Evolutionary conservation across 1,140 invertebrate genomes (phyloP).

Genomic region (Drosophila sulfurigaster): DNA sequence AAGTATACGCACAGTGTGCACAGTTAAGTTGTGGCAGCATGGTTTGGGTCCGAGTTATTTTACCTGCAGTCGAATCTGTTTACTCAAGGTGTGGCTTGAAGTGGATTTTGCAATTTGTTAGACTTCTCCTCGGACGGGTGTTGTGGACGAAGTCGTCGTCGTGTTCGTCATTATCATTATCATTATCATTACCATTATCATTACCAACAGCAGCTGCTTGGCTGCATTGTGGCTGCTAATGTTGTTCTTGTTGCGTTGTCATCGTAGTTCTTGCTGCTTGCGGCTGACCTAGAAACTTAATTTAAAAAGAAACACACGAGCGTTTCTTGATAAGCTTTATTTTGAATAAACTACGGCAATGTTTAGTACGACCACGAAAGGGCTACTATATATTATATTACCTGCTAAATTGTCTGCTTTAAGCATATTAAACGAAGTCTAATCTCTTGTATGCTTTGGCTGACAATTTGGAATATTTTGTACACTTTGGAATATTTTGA

Average conservation of each 20-base stretch:
- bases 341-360: conserved; percentile 74
- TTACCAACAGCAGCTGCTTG: conserved; percentile 74
- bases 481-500: no score
- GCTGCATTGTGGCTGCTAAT: conserved; percentile 38
- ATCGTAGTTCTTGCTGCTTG: conserved; percentile 52
- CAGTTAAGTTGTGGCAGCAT: conserved; percentile 40
- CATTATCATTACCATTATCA: conserved; percentile 52
- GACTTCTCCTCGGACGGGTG: conserved; percentile 60
- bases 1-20: conserved; percentile 76
- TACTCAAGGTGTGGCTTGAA: conserved; percentile 66
- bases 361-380: neutral
- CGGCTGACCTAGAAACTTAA: conserved; percentile 77
- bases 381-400: conserved; percentile 35
- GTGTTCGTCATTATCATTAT: conserved; percentile 20
- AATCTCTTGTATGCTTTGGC: no score
- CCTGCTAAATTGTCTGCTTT: conserved; percentile 42
- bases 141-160: conserved; percentile 18
- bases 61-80: conserved; percentile 66
- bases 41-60: conserved; percentile 18
- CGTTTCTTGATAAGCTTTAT: conserved; percentile 66
- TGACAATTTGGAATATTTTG: no score
- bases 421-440: conserved; percentile 18
- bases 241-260: conserved; percentile 42
- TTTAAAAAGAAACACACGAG: conserved; percentile 67
- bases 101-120: conserved; percentile 81